Percentiles rank a stretch among this genome's conserved stretches.
phyloP scores from a whole-genome alignment of 2,113 vertebrate species.

The Brachyhypopomus occidentalis region DNA sequence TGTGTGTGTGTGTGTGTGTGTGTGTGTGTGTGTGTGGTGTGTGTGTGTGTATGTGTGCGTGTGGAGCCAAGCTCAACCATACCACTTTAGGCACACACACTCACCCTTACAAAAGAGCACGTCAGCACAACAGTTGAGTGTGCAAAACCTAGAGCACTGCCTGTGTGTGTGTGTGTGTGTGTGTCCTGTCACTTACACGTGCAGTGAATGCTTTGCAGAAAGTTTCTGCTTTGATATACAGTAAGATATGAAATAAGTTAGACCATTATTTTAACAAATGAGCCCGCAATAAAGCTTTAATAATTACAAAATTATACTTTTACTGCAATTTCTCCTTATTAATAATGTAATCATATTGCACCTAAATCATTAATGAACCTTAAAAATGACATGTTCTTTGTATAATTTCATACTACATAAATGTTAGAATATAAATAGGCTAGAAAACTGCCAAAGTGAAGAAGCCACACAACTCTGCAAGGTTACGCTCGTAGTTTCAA shows the following conservation, averaged over 20 bases:
- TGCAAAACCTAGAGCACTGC: background rate
- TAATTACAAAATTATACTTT: conserved; percentile 30
- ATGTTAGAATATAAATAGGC: background rate
- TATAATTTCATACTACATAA: background rate
- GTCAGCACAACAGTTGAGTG: conserved; percentile 61
- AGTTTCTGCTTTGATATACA: conserved; percentile 9
- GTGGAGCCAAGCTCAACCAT: background rate
- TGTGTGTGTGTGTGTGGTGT: no score
- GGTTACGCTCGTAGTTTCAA: background rate
- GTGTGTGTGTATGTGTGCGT: no score
- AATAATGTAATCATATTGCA: conserved; percentile 38
- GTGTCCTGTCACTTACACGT: no score
- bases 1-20: no score
- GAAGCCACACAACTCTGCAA: no score
- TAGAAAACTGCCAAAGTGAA: background rate
- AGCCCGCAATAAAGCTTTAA: conserved; percentile 7
- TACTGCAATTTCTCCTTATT: conserved; percentile 13
- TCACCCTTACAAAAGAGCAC: conserved; percentile 43
- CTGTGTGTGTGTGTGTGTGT: no score
- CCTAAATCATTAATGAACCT: conserved; percentile 29
- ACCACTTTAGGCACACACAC: background rate
- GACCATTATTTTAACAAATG: conserved; percentile 43
- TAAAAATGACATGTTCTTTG: conserved; percentile 11
- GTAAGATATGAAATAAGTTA: conserved; percentile 28
- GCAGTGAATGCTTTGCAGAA: background rate